Conservation (phyloP, 2,797 vertebrate species). For the Falco biarmicus region DNA sequence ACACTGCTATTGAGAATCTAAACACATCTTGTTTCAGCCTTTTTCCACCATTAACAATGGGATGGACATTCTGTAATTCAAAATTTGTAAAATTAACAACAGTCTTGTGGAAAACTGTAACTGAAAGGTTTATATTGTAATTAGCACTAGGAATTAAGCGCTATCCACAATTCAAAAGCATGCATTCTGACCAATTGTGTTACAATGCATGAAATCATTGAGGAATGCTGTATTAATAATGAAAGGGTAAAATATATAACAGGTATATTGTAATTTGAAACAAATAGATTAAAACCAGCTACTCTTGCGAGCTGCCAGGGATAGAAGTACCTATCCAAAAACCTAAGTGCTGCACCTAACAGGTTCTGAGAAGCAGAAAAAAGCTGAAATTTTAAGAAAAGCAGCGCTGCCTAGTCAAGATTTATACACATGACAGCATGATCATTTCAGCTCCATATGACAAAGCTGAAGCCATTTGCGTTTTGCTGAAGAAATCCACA, state of each 20-base stretch:
- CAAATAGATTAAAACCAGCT: neutral
- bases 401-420: neutral
- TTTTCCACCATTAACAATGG: neutral
- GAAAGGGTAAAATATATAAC: neutral
- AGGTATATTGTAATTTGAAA: neutral
- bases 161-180: neutral
- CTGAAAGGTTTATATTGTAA: neutral
- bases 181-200: neutral
- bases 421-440: neutral
- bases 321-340: neutral
- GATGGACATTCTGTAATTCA: neutral
- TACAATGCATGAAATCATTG: neutral
- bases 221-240: neutral
- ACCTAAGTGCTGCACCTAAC: fast-evolving
- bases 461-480: fast-evolving
- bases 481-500: neutral
- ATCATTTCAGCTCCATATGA: neutral
- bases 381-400: neutral
- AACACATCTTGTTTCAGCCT: neutral
- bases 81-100: neutral
- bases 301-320: neutral
- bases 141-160: neutral
- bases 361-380: neutral
- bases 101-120: neutral
- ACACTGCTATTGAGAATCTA: neutral